phyloP scores from a whole-genome alignment of 2,113 vertebrate genomes.

The Potamarius usumacintae region DNA sequence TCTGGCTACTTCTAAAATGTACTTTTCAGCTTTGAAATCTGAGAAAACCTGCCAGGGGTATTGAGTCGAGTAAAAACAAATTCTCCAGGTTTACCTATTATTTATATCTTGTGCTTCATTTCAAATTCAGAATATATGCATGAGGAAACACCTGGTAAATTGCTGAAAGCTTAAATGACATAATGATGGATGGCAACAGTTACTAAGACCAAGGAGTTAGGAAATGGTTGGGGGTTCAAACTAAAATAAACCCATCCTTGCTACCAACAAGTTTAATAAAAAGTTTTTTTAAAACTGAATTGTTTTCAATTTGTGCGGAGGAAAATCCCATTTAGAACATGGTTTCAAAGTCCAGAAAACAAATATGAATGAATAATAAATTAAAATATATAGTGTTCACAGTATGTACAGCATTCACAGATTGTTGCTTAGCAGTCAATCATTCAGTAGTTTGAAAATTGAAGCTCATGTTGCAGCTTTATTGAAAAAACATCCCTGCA shows the following conservation, averaged over 20 bases:
- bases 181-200: neutral
- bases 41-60: neutral
- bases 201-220: neutral
- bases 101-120: neutral
- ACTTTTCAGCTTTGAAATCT: neutral
- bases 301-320: neutral
- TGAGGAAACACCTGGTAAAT: neutral
- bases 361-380: neutral
- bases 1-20: neutral
- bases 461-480: constrained; percentile 64
- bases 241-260: neutral
- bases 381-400: constrained; percentile 13
- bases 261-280: neutral
- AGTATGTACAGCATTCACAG: constrained; percentile 7
- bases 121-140: neutral
- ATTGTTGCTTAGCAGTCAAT: neutral
- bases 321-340: neutral
- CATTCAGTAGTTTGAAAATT: neutral
- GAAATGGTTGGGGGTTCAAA: neutral
- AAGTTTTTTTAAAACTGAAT: neutral
- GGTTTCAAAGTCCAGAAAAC: neutral
- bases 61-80: neutral
- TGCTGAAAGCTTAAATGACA: neutral
- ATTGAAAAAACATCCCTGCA: constrained; percentile 66
- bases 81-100: neutral